Evolutionary conservation across 2,797 vertebrate species (phyloP), one percentile per base, ranked within the genome.

Genomic region (Cottoperca gobio): DNA sequence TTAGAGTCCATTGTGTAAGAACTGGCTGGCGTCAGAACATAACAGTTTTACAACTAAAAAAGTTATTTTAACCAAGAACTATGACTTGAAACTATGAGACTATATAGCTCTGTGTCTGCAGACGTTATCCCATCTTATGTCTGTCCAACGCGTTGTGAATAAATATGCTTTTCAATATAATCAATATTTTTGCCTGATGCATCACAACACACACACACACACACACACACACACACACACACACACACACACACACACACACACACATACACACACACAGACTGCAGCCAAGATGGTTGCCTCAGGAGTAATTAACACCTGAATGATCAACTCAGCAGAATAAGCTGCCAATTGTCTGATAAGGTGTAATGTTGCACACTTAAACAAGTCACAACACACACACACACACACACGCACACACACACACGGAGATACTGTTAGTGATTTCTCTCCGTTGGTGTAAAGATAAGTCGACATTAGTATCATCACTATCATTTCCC

Each of bases 321-420:
- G 79, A 91, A 86, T 42, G 52, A 85, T 83, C 64, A 71, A 78
- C 70, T 90, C 88, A 86, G 78, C 92, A 88, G 28, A 89, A 89
- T 76, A 66, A 78, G 43, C 54, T 87, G 83, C 81, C 70, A 82
- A 82, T 76, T 79, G 53, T 77, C 76, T 87, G 83, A 90, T 84
- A 85, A 83, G 66, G 71, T 78, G 81, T 67, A 73, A 82, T 72
- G 70, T 60, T 60, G 7, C 67, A 53, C 68, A 19, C 54, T 69
- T 66, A 28, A 58, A 26, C 57, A 19, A 68, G 62, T 48, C 52
- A 39, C 26, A 26, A n/a, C n/a, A n/a, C n/a, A n/a, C 70, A 59
- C 70, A 26, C 62, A 73, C 66, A 59, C 37, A 42, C 16, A 42
- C 39, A 55, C 68, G 61, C 70, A 23, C 59, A 70, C 68, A 58